phyloP scores from a whole-genome alignment of 2,888 invertebrate species.

The Lasiommata megera region DNA sequence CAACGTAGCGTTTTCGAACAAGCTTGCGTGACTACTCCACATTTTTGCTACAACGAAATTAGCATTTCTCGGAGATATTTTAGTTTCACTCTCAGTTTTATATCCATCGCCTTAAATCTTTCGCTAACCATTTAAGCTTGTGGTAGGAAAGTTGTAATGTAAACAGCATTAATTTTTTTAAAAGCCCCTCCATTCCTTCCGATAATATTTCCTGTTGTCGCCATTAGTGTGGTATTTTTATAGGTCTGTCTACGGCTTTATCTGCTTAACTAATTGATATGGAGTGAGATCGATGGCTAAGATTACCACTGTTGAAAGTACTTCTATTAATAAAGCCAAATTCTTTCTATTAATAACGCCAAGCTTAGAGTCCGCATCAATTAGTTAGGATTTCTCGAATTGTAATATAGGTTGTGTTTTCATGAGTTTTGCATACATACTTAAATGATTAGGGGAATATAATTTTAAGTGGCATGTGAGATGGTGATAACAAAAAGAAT shows the following conservation, averaged over 20 bases:
- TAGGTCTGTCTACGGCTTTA: slow-evolving; percentile 51
- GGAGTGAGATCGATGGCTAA: slow-evolving; percentile 41
- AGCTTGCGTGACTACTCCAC: slow-evolving; percentile 40
- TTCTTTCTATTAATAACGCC: too few species aligned
- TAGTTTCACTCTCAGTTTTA: slow-evolving; percentile 37
- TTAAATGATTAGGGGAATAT: too few species aligned
- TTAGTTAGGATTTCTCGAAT: too few species aligned
- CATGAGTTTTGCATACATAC: too few species aligned
- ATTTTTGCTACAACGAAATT: slow-evolving; percentile 40
- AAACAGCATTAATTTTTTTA: slow-evolving; percentile 20
- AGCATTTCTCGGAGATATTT: slow-evolving; percentile 45
- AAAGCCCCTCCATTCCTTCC: slow-evolving; percentile 22
- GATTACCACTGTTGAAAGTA: neutral
- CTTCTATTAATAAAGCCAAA: neutral
- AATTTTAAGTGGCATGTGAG: too few species aligned
- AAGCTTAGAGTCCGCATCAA: too few species aligned
- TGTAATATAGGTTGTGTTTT: too few species aligned
- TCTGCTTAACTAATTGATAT: slow-evolving; percentile 62
- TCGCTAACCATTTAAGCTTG: slow-evolving; percentile 35
- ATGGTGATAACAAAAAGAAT: too few species aligned
- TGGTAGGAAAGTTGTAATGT: slow-evolving; percentile 29
- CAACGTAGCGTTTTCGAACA: slow-evolving; percentile 4
- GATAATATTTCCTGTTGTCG: slow-evolving; percentile 39
- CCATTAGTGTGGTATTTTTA: slow-evolving; percentile 48
- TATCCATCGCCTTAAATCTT: slow-evolving; percentile 42